phyloP scores from a whole-genome alignment of 2,888 invertebrate species.

The Sympetrum striolatum region DNA sequence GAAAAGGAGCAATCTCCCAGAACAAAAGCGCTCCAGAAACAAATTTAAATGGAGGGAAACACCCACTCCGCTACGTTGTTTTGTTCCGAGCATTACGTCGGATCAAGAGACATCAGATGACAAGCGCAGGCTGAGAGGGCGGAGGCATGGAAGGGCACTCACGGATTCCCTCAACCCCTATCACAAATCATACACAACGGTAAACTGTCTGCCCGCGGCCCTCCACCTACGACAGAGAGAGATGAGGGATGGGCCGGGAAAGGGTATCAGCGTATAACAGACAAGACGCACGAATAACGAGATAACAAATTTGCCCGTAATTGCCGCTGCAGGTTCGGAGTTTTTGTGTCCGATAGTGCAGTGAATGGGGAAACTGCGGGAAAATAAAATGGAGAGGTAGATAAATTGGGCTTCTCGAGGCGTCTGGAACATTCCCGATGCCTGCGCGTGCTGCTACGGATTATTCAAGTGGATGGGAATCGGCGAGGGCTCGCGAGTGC shows the following conservation, averaged over 20 bases:
- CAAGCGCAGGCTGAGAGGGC: conserved; percentile 7
- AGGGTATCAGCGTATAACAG: background rate
- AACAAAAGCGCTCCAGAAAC: too few relatives aligned
- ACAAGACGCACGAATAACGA: background rate
- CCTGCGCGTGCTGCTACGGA: too few relatives aligned
- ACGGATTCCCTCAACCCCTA: background rate
- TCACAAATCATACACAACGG: conserved; percentile 32
- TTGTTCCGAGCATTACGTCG: conserved; percentile 12
- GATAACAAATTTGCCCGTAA: background rate
- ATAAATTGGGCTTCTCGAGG: too few relatives aligned
- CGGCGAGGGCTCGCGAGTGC: too few relatives aligned
- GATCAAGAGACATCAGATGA: conserved; percentile 32
- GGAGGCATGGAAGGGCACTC: background rate
- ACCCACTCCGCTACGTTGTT: background rate
- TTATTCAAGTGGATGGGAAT: too few relatives aligned
- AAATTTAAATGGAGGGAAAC: background rate
- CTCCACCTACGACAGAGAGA: background rate
- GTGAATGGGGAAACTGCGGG: background rate
- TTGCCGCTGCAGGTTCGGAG: background rate
- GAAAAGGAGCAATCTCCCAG: too few relatives aligned
- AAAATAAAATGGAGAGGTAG: background rate
- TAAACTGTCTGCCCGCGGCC: background rate
- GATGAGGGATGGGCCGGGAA: background rate
- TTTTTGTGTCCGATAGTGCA: background rate
- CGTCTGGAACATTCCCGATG: too few relatives aligned